Percentiles rank a stretch among this genome's conserved stretches.
Conservation (phyloP, 1,140 invertebrate genomes). For the Arion vulgaris region DNA sequence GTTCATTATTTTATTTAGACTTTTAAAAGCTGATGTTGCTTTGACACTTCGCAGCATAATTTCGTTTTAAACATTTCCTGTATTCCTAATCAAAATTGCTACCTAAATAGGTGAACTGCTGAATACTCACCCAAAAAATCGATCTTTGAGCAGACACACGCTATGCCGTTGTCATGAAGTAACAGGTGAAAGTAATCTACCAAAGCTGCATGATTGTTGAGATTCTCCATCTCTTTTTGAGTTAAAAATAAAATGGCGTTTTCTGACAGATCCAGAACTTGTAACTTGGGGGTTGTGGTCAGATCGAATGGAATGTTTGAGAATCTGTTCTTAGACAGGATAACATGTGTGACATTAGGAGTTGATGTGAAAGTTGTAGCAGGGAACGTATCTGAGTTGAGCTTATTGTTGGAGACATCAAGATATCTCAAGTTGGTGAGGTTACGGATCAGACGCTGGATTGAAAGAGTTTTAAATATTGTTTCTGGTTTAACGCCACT, state of each 20-base stretch:
- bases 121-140: not conserved
- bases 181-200: not conserved
- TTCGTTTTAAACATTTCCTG: no score
- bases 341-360: not conserved
- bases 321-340: conserved; percentile 3
- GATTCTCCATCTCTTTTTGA: not conserved
- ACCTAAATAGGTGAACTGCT: no score
- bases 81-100: no score
- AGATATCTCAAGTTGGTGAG: not conserved
- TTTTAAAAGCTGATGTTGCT: no score
- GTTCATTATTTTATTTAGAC: no score
- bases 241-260: conserved; percentile 2
- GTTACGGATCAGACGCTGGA: not conserved
- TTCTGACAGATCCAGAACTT: not conserved
- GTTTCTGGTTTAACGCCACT: not conserved
- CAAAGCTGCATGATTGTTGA: not conserved
- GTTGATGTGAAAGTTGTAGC: not conserved
- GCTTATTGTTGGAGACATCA: not conserved
- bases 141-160: not conserved
- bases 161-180: not conserved
- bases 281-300: not conserved
- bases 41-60: no score
- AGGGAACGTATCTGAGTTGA: not conserved
- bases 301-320: not conserved
- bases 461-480: not conserved